Evolutionary conservation across 2,797 vertebrate genomes (phyloP).

Genomic region (Novumbra hubbsi): DNA sequence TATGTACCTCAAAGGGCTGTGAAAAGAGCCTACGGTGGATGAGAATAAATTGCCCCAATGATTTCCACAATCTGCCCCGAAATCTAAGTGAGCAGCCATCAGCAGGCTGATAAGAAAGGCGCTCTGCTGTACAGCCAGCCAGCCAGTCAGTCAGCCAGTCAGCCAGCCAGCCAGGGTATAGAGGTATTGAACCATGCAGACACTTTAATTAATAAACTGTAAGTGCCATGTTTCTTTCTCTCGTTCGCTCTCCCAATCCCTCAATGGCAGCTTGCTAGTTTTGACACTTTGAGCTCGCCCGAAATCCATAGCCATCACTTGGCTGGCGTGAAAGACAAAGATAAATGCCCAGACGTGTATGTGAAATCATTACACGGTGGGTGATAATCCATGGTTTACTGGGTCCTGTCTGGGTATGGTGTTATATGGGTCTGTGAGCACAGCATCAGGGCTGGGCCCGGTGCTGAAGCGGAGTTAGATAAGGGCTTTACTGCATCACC

Average conservation of each 20-base stretch:
- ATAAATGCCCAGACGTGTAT: slow-evolving; percentile 33
- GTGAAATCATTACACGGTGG: slow-evolving; percentile 23
- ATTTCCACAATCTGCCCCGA: slow-evolving; percentile 19
- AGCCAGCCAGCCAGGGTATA: not conserved
- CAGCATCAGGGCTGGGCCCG: slow-evolving; percentile 27
- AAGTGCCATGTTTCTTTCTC: slow-evolving; percentile 28
- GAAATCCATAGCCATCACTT: slow-evolving; percentile 17
- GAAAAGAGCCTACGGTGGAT: slow-evolving; percentile 23
- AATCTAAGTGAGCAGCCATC: slow-evolving; percentile 29
- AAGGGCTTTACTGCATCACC: slow-evolving; percentile 46
- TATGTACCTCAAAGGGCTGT: slow-evolving; percentile 20
- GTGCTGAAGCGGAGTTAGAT: slow-evolving; percentile 46
- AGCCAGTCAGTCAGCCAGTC: not conserved
- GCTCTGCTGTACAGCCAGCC: not conserved
- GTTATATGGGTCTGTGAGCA: slow-evolving; percentile 4
- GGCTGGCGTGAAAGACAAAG: slow-evolving; percentile 24
- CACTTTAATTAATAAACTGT: slow-evolving; percentile 52
- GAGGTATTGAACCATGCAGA: slow-evolving; percentile 47
- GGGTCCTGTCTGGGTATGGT: slow-evolving; percentile 20
- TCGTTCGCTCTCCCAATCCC: slow-evolving; percentile 19
- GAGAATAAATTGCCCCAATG: slow-evolving; percentile 5
- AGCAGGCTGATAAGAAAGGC: slow-evolving; percentile 10
- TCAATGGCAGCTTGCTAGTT: slow-evolving; percentile 30
- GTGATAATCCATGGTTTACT: slow-evolving; percentile 27
- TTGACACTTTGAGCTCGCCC: slow-evolving; percentile 32